Percentiles rank a stretch among this genome's conserved stretches.
These are phyloP conservation scores for Drosophila emarginata DNA, from an alignment of 2,888 invertebrate species.

Conservation along the genomic window DNA sequence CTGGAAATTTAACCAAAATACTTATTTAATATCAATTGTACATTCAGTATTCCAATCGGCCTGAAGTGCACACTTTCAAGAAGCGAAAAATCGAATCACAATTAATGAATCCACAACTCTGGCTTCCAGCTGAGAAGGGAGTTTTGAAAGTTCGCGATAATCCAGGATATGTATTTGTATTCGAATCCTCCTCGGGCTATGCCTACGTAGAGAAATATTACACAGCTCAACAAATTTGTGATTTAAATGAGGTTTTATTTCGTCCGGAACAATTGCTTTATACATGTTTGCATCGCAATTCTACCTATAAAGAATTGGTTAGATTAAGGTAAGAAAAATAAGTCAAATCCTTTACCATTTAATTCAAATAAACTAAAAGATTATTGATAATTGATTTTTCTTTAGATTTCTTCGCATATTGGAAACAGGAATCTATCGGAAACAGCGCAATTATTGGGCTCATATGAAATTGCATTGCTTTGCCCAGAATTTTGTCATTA, in stretches of 20 bases:
- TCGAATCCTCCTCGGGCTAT: constrained; percentile 74
- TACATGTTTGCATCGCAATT: constrained; percentile 70
- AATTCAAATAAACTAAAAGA: too few relatives aligned
- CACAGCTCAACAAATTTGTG: constrained; percentile 79
- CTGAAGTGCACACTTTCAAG: constrained; percentile 65
- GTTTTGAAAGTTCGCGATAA: constrained; percentile 70
- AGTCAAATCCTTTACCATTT: too few relatives aligned
- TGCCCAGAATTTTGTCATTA: constrained; percentile 70
- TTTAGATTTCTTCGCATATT: constrained; percentile 70
- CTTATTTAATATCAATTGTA: too few relatives aligned
- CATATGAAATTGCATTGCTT: constrained; percentile 72
- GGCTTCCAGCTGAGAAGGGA: constrained; percentile 72
- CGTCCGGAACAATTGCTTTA: constrained; percentile 67
- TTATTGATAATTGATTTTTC: too few relatives aligned
- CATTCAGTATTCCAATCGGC: constrained; percentile 55
- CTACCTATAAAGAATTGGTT: constrained; percentile 79
- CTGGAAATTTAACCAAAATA: too few relatives aligned
- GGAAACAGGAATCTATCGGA: constrained; percentile 77
- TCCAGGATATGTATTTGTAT: constrained; percentile 78
- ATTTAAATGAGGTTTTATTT: constrained; percentile 79
- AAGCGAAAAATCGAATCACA: constrained; percentile 61
- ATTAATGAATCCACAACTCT: constrained; percentile 58
- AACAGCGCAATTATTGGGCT: constrained; percentile 75
- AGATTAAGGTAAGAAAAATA: constrained; percentile 71
- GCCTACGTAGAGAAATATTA: constrained; percentile 69